Base-by-base conservation (phyloP, 2,888 invertebrate species). In the Exocentrus adspersus region DNA sequence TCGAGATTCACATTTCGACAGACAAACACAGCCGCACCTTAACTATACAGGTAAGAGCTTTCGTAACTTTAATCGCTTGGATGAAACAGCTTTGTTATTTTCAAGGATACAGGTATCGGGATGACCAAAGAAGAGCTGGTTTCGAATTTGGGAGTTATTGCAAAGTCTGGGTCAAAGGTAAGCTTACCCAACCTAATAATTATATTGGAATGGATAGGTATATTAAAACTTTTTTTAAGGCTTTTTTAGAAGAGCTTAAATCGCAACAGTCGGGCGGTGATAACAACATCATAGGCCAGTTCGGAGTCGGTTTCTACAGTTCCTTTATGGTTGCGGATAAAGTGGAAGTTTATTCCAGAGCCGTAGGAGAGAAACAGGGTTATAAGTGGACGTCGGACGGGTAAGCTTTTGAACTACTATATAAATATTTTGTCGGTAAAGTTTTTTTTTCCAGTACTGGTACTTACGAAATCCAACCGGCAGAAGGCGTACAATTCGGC, bases 261-360 rank as follows among this genome's bases (percentile, higher is more conserved):
- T 86, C 89, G 52, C 87, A 90, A 73, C 75, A 78, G 61, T 85
- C 88, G 42, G 82, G 85, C 2, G 85, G 86, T 1, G 88, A 89
- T 9, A 88, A 87, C 70, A 90, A 92, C 67, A 95, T 97, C 56
- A 97, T 97, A 79, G 97, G 98, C 2, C 97, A 98, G 82, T 98
- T 98, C 85, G 98, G 98, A 71, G 98, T 98, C 14, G 98, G 98
- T 0, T 98, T 98, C 82, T 98, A 98, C 82, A 97, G 98, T 10
- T 91, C 93, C 0, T 98, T 98, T 80, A 98, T 98, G 95, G 98
- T 98, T 2, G 96, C 97, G 17, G 92, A 97, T 74, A 92, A 91
- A 79, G 95, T 98, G 20, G 96, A 97, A 77, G 97, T 98, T 0
- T 97, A 85, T 79, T 94, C 97, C 1, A 88, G 89, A 77, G 90